Percentiles rank a stretch among this genome's conserved stretches.
Evolutionary conservation across 2,888 invertebrate genomes (phyloP).

Genomic region (Leptura quadrifasciata): DNA sequence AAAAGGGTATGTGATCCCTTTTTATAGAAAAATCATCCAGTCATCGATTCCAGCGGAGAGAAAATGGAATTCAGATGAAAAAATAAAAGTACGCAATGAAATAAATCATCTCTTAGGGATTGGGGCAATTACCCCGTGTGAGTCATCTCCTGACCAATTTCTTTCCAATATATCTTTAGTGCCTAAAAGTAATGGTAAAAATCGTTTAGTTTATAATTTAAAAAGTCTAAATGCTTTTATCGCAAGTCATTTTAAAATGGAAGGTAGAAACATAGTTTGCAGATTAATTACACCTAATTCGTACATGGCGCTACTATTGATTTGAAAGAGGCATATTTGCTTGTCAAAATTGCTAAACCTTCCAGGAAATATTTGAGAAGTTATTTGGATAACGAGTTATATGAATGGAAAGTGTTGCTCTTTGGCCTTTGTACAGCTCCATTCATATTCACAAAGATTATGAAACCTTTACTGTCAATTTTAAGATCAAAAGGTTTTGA

Average conservation of each 20-base stretch:
- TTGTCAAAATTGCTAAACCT: neutral
- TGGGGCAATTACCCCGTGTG: neutral
- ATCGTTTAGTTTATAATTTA: slow-evolving; percentile 13
- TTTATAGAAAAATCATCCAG: neutral
- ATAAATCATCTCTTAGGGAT: slow-evolving; percentile 19
- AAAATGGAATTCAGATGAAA: slow-evolving; percentile 10
- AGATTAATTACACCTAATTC: slow-evolving; percentile 10
- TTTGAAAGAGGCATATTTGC: neutral
- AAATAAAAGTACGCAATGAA: neutral
- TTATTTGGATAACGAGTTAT: neutral
- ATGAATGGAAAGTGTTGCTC: neutral
- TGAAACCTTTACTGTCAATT: no score
- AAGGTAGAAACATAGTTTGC: slow-evolving; percentile 5
- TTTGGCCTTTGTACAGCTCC: neutral
- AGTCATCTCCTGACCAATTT: neutral
- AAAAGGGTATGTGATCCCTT: neutral
- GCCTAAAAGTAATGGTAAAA: slow-evolving; percentile 5
- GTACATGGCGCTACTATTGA: neutral
- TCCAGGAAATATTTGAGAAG: neutral
- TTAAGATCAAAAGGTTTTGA: no score
- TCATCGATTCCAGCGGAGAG: neutral
- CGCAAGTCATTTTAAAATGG: slow-evolving; percentile 8
- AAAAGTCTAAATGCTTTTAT: slow-evolving; percentile 15
- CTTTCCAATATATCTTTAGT: slow-evolving; percentile 17
- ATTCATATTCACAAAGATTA: no score